Evolutionary conservation across 1,140 invertebrate species (phyloP).

Genomic region (Myzus persicae): DNA sequence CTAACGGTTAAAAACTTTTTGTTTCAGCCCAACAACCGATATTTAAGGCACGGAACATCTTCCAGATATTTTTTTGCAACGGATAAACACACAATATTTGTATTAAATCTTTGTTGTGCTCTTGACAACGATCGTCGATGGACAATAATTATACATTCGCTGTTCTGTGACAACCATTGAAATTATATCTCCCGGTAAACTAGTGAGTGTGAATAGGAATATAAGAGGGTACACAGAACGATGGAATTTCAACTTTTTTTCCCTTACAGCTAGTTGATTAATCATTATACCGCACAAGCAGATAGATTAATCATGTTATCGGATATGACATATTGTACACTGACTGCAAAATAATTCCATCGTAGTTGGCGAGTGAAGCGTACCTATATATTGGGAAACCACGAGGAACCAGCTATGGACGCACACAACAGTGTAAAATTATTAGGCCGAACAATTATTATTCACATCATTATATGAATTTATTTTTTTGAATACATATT

Average conservation of each 20-base stretch:
- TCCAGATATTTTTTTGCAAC: neutral
- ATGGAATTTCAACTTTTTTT: neutral
- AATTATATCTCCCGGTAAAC: neutral
- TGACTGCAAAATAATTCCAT: neutral
- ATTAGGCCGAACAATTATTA: neutral
- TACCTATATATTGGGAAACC: neutral
- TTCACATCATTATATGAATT: neutral
- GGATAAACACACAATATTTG: neutral
- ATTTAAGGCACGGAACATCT: neutral
- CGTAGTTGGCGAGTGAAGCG: neutral
- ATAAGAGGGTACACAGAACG: neutral
- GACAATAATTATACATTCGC: neutral
- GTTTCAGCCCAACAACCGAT: neutral
- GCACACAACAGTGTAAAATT: neutral
- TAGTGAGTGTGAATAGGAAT: neutral
- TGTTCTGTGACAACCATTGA: neutral
- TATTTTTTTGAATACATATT: neutral
- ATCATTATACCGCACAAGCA: neutral
- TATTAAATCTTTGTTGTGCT: neutral
- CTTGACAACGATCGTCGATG: neutral
- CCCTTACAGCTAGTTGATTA: neutral
- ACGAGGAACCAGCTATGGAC: neutral
- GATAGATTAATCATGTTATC: constrained; percentile 19
- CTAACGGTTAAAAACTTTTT: neutral
- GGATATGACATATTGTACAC: neutral